Percentiles rank a stretch among this genome's conserved stretches.
phyloP scores from a whole-genome alignment of 2,797 vertebrate species.

The Tympanoctomys barrerae region DNA sequence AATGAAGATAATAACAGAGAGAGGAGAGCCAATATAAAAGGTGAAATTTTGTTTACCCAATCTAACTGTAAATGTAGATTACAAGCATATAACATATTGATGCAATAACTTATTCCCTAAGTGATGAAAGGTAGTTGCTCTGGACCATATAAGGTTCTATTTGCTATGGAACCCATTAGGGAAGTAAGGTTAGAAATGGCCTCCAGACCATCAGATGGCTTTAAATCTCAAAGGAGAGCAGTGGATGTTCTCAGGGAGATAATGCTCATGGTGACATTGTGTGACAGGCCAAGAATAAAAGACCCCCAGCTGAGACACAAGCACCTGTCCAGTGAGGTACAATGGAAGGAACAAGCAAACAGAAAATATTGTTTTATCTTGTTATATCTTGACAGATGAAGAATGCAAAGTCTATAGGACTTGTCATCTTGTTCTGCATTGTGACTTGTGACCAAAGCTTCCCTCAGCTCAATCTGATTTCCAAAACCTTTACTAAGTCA shows the following conservation, averaged over 20 bases:
- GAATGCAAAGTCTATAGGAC: not conserved
- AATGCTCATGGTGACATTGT: not conserved
- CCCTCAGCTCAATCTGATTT: not conserved
- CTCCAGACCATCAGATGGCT: not conserved
- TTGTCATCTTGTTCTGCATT: not conserved
- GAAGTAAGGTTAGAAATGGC: not conserved
- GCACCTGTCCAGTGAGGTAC: too few species aligned
- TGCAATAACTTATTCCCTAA: slow-evolving; percentile 14
- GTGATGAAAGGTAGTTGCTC: not conserved
- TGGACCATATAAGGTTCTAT: not conserved
- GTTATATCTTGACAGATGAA: not conserved
- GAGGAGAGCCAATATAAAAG: not conserved
- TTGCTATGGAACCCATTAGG: not conserved
- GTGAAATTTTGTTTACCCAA: not conserved
- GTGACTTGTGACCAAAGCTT: not conserved
- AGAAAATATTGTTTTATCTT: too few species aligned
- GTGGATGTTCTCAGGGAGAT: not conserved
- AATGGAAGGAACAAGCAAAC: not conserved
- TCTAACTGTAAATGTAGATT: not conserved
- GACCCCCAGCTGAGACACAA: not conserved
- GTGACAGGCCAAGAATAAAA: not conserved
- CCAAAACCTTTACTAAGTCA: not conserved
- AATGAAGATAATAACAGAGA: not conserved
- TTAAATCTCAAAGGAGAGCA: not conserved
- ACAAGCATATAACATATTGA: not conserved